These are phyloP conservation scores for Umimayanthus kanabou DNA, from an alignment of 92 coral and sea anemone species.

Conservation along the genomic window DNA sequence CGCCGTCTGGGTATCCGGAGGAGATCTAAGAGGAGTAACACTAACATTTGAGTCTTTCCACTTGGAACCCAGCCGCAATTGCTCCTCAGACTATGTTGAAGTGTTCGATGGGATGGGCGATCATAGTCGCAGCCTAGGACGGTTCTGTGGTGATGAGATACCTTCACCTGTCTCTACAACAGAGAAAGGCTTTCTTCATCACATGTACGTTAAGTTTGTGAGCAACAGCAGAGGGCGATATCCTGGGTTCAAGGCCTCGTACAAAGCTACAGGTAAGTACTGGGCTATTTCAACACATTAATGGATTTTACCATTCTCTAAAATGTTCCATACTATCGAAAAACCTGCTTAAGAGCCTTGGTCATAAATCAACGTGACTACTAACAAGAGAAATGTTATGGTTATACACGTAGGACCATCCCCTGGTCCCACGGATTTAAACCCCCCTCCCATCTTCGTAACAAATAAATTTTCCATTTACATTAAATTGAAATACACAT, in stretches of 20 bases:
- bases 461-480: too few relatives aligned
- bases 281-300: not conserved
- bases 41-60: conserved; percentile 12
- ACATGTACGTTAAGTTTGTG: conserved; percentile 31
- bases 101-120: conserved; percentile 28
- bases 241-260: conserved; percentile 34
- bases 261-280: conserved; percentile 31
- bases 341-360: too few relatives aligned
- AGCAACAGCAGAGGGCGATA: conserved; percentile 10
- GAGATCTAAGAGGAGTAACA: not conserved
- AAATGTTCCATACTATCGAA: not conserved
- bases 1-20: not conserved
- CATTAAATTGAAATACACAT: too few relatives aligned
- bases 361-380: too few relatives aligned
- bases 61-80: conserved; percentile 32
- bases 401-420: too few relatives aligned
- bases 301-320: too few relatives aligned
- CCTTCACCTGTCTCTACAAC: conserved; percentile 22
- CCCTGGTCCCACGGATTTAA: too few relatives aligned
- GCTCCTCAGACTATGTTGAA: conserved; percentile 36
- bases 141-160: conserved; percentile 15
- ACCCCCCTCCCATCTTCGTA: too few relatives aligned
- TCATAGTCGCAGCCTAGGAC: conserved; percentile 20
- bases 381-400: too few relatives aligned
- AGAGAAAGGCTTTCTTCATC: not conserved